These are phyloP conservation scores for Pseudomyrmex concolor DNA, from an alignment of 1,140 invertebrate species.

Conservation along the genomic window DNA sequence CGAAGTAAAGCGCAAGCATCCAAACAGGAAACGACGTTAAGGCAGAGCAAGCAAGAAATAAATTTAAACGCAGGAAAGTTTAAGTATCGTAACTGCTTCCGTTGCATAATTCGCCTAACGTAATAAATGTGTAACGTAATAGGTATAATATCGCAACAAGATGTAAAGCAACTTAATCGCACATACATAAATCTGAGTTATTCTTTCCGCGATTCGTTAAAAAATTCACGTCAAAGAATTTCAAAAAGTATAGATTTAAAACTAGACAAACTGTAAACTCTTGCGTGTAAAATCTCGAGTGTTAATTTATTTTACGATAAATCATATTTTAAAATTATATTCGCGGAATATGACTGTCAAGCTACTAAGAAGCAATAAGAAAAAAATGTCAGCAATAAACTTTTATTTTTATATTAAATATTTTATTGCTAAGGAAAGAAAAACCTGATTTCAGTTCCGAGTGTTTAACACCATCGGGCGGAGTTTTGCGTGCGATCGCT, in stretches of 20 bases:
- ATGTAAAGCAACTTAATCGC: background rate
- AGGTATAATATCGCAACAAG: background rate
- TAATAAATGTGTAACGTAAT: background rate
- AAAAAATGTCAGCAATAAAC: no score
- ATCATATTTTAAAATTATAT: no score
- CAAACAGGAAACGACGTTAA: background rate
- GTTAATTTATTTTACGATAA: no score
- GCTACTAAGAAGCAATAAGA: no score
- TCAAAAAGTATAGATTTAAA: no score
- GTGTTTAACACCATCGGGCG: constrained; percentile 31
- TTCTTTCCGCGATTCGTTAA: no score
- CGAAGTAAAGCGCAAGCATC: constrained; percentile 7
- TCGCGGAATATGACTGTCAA: no score
- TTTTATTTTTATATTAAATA: no score
- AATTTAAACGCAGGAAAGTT: constrained; percentile 5
- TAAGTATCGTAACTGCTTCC: constrained; percentile 5
- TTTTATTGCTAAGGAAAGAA: no score
- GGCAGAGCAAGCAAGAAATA: background rate
- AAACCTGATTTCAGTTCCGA: background rate
- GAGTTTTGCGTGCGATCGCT: constrained; percentile 56
- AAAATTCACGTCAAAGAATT: no score
- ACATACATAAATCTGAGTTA: background rate
- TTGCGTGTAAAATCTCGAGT: no score
- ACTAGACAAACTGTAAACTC: no score
- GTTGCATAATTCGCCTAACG: background rate